Evolutionary conservation across 2,113 vertebrate species (phyloP).

Genomic region (Anseranas semipalmata): DNA sequence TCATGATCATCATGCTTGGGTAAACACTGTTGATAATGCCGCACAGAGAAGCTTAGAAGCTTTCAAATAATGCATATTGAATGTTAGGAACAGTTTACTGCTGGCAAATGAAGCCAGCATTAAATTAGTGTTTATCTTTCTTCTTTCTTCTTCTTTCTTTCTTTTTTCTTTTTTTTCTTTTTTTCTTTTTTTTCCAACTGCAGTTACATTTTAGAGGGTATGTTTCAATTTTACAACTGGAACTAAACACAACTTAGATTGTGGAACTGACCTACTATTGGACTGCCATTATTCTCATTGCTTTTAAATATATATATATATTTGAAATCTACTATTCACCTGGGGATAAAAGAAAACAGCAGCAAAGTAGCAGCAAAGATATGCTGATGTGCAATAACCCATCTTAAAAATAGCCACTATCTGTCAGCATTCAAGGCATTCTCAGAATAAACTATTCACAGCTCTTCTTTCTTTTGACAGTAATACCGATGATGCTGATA

Average conservation of each 20-base stretch:
- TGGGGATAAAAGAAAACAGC: background rate
- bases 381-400: background rate
- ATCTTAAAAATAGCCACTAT: background rate
- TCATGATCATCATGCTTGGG: constrained; percentile 16
- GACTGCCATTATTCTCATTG: background rate
- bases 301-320: background rate
- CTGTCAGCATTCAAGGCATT: background rate
- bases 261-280: background rate
- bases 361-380: background rate
- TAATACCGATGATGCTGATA: background rate
- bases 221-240: background rate
- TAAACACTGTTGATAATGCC: constrained; percentile 27
- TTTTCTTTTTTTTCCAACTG: too few species aligned
- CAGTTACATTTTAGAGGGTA: too few species aligned
- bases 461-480: background rate
- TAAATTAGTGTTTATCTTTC: background rate
- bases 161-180: too few species aligned
- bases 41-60: background rate
- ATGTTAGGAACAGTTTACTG: background rate
- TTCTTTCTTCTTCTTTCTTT: background rate
- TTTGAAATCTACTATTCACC: background rate
- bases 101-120: background rate
- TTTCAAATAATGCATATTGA: background rate
- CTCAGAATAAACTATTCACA: background rate
- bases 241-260: background rate